phyloP scores from a whole-genome alignment of 2,113 vertebrate species.

The Cochlearius cochlearius region DNA sequence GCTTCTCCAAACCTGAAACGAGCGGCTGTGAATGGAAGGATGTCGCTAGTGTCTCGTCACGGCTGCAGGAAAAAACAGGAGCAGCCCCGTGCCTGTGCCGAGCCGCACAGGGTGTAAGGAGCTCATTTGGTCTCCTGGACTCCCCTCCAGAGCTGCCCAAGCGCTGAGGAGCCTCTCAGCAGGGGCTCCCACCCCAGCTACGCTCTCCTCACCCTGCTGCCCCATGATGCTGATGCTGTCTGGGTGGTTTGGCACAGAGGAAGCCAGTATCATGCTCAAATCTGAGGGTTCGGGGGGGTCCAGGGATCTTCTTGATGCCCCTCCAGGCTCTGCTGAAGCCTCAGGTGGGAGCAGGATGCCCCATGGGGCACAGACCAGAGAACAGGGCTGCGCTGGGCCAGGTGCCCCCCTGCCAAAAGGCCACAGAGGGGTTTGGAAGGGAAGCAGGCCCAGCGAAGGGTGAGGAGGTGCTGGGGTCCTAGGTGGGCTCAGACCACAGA shows the following conservation, averaged over 20 bases:
- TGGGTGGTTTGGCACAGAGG: neutral
- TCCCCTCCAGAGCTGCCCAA: neutral
- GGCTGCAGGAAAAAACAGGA: neutral
- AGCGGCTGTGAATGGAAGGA: neutral
- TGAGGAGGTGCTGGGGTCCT: neutral
- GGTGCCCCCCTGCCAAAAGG: neutral
- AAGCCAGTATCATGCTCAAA: neutral
- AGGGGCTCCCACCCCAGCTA: neutral
- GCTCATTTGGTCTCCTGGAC: neutral
- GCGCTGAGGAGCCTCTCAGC: neutral
- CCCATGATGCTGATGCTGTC: neutral
- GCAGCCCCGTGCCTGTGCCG: neutral
- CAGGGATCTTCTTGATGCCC: neutral
- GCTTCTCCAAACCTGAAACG: neutral
- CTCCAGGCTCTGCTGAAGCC: neutral
- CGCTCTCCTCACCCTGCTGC: neutral
- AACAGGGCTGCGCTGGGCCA: rapidly evolving
- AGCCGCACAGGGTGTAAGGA: neutral
- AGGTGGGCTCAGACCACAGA: neutral
- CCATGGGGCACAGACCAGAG: neutral
- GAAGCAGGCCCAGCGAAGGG: neutral
- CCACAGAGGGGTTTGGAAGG: neutral
- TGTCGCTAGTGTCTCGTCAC: rapidly evolving
- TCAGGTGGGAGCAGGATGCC: neutral
- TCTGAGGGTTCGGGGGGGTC: neutral